Percentiles rank a stretch among this genome's conserved stretches.
These are phyloP conservation scores for Mythimna lalbum DNA, from an alignment of 2,888 invertebrate genomes.

Conservation along the genomic window DNA sequence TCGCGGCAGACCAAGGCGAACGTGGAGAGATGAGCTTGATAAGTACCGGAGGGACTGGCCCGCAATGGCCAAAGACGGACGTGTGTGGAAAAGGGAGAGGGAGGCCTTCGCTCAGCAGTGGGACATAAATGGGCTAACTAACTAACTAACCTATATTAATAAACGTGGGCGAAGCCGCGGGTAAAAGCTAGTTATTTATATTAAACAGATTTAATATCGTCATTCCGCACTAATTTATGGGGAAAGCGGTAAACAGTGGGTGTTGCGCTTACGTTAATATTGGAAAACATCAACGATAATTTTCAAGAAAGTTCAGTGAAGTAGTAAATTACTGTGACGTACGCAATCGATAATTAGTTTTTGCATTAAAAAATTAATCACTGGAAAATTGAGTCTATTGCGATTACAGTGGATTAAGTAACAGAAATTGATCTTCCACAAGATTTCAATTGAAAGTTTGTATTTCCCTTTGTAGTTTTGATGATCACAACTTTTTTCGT, in stretches of 20 bases:
- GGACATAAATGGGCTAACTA: too few relatives aligned
- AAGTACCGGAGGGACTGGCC: too few relatives aligned
- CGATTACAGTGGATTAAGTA: neutral
- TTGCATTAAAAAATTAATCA: neutral
- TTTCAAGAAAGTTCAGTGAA: constrained; percentile 7
- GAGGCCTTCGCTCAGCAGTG: too few relatives aligned
- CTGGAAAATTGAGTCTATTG: neutral
- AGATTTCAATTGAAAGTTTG: neutral
- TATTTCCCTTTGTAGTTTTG: neutral
- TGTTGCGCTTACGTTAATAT: neutral
- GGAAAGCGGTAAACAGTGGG: constrained; percentile 34
- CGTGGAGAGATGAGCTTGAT: too few relatives aligned
- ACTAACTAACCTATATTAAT: too few relatives aligned
- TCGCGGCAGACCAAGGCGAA: too few relatives aligned
- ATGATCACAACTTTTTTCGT: too few relatives aligned
- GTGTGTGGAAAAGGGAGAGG: too few relatives aligned
- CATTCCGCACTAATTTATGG: constrained; percentile 17
- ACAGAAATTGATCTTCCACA: neutral
- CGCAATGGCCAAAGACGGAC: too few relatives aligned
- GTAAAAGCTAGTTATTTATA: too few relatives aligned
- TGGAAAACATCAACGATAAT: neutral
- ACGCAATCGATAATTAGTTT: neutral
- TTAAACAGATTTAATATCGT: constrained; percentile 39
- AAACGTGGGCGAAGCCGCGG: too few relatives aligned
- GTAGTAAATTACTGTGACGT: neutral